Evolutionary conservation across 1,140 invertebrate species (phyloP), one percentile per base, ranked within the genome.

Genomic region (Zaprionus lachaisei): DNA sequence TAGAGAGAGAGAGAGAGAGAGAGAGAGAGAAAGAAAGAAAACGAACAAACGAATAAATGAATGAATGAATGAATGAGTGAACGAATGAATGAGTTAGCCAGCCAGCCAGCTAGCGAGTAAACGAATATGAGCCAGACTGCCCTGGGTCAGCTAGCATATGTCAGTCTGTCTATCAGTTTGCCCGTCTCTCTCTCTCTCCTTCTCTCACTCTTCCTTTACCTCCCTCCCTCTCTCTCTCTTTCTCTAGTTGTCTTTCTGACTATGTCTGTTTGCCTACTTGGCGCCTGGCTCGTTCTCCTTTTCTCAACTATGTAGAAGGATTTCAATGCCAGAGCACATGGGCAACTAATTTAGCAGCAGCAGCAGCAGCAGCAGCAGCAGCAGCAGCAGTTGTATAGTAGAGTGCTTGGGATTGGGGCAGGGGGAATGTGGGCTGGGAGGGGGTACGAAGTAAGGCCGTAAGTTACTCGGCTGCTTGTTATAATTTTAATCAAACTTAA

Each of bases 401-500:
- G 41, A 17, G 41, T 9, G 41, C 31, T 34, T 47, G n/a, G 2
- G 41, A 20, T 0, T 7, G 2, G 6, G 2, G 2, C n/a, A 9
- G 41, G 41, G 0, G 7, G n/a, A 0, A n/a, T 12, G n/a, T 7
- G 9, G 2, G 22, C 22, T 2, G 15, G 55, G 1, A 37, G 22
- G 15, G 7, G 15, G 51, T 31, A 5, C 15, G 6, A 14, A 51
- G 26, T 34, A 34, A 20, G 49, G 7, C 12, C 11, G 66, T 57
- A 31, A 65, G 61, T 51, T 49, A 28, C 37, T 73, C 22, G 61
- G 55, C 64, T 77, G 69, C 78, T 78, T 77, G 79, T 79, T 78
- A 78, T 74, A 75, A 78, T 81, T 81, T 81, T 75, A 75, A 81
- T 71, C 71, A 71, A 77, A 72, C 70, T 73, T 73, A 80, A 80